Base-by-base conservation (phyloP, 23 tunicate genomes). In the Ascidia mentula region DNA sequence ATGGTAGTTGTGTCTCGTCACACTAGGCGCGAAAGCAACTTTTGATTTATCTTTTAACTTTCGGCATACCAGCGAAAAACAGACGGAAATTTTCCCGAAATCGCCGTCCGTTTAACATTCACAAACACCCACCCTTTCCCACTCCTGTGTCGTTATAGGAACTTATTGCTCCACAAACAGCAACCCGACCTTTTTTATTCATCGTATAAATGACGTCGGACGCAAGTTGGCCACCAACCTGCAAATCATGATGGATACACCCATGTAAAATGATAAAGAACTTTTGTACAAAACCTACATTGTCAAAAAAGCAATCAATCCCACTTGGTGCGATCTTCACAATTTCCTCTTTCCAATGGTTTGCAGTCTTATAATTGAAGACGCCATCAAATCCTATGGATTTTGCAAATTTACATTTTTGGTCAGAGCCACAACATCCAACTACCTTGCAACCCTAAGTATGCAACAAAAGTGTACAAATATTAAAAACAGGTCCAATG, bases 171-270 rank as follows among this genome's bases (percentile, higher is more conserved):
- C 88, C 88, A 69, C 88, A 84, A 3, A 38, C 76, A 18, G 82
- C 69, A 18, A 84, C 38, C 60, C 88, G 53, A 37, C 88, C 88
- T 12, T 45, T 6, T 18, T 7, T 77, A 37, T 84, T 84, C 88
- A 84, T 84, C 30, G 42, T 45, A 26, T 18, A 1, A 13, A 84
- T 18, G 12, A 84, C 82, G 13, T 61, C 69, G 22, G 75, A 35
- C 4, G 88, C 40, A 30, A 84, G 42, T 32, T 77, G 82, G 31
- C 88, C 88, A 0, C 88, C 88, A 36, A 84, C 88, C 88, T 84
- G 24, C 26, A 75, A 12, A 75, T 5, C n/a, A 13, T n/a, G 13
- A 9, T 9, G 24, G 24, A 53, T 53, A 53, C 13, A 53, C 7
- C 4, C 7, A 3, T 3, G 13, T 9, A 3, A 6, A 5, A 9